Evolutionary conservation across 1,140 invertebrate species (phyloP).

Genomic region (Drosophila biarmipes): DNA sequence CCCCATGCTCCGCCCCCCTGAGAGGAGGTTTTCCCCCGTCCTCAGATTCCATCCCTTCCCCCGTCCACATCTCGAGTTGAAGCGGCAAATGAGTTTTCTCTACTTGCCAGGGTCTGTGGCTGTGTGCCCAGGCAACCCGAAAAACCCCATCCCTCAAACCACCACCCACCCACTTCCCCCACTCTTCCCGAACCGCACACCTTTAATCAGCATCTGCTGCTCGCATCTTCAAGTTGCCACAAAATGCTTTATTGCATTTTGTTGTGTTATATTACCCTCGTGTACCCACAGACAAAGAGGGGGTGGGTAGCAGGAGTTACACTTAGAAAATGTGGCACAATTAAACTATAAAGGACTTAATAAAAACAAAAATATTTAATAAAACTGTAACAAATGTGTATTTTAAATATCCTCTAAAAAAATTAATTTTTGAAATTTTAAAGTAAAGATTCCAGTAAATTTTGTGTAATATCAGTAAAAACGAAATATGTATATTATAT

Average conservation of each 20-base stretch:
- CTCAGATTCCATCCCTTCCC: neutral
- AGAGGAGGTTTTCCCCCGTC: conserved; percentile 2
- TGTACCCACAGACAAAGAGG: conserved; percentile 48
- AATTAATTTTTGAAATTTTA: too few relatives aligned
- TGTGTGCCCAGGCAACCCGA: conserved; percentile 18
- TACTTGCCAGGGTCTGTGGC: conserved; percentile 35
- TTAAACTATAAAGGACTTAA: neutral
- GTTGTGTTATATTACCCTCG: conserved; percentile 82
- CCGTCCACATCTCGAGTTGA: conserved; percentile 49
- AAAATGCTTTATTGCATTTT: conserved; percentile 83
- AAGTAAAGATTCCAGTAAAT: too few relatives aligned
- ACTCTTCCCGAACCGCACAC: conserved; percentile 67
- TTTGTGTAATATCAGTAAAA: too few relatives aligned
- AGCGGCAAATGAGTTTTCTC: conserved; percentile 76
- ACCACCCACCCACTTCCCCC: conserved; percentile 18
- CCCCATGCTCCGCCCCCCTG: conserved; percentile 12
- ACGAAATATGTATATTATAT: too few relatives aligned
- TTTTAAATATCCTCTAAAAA: too few relatives aligned
- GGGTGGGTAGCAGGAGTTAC: neutral
- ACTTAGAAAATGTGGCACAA: conserved; percentile 1
- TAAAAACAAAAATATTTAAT: too few relatives aligned
- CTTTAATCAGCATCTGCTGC: conserved; percentile 83
- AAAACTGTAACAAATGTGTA: too few relatives aligned
- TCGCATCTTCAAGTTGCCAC: conserved; percentile 82
- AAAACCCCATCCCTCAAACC: neutral